Percentiles rank a stretch among this genome's conserved stretches.
These are phyloP conservation scores for Listronotus bonariensis DNA, from an alignment of 1,140 invertebrate genomes.

Conservation along the genomic window DNA sequence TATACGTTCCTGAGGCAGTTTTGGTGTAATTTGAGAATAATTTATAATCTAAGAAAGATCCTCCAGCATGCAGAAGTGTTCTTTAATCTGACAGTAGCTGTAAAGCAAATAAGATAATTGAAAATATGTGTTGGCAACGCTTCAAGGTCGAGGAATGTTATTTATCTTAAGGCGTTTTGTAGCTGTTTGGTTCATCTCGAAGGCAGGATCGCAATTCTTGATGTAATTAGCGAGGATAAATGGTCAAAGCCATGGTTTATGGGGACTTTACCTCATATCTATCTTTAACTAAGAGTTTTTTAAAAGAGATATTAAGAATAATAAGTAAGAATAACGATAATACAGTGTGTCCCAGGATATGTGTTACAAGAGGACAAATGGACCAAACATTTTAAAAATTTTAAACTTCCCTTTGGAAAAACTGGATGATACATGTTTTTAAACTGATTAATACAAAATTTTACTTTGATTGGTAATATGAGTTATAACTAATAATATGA, in stretches of 20 bases:
- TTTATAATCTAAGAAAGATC: slow-evolving; percentile 46
- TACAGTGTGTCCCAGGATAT: too few species aligned
- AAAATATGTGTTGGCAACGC: slow-evolving; percentile 54
- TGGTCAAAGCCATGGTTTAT: background rate
- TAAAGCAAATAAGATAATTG: slow-evolving; percentile 55
- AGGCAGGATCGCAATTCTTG: background rate
- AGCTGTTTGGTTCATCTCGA: background rate
- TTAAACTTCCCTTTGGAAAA: too few species aligned
- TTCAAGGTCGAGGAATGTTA: slow-evolving; percentile 54
- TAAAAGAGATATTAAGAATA: too few species aligned
- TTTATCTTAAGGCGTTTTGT: slow-evolving; percentile 44
- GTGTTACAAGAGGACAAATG: too few species aligned
- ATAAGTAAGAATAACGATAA: too few species aligned
- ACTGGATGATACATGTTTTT: too few species aligned
- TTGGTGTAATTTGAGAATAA: slow-evolving; percentile 46
- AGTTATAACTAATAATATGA: too few species aligned
- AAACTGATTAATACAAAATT: too few species aligned
- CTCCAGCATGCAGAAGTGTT: slow-evolving; percentile 48
- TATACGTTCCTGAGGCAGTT: slow-evolving; percentile 31
- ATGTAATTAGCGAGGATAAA: slow-evolving; percentile 2
- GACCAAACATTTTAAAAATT: too few species aligned
- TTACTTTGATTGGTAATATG: too few species aligned
- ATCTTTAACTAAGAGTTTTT: too few species aligned
- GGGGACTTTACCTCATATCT: background rate
- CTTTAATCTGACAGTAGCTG: slow-evolving; percentile 53